phyloP scores from a whole-genome alignment of 1,140 invertebrate genomes.

The Trichomalopsis sarcophagae region DNA sequence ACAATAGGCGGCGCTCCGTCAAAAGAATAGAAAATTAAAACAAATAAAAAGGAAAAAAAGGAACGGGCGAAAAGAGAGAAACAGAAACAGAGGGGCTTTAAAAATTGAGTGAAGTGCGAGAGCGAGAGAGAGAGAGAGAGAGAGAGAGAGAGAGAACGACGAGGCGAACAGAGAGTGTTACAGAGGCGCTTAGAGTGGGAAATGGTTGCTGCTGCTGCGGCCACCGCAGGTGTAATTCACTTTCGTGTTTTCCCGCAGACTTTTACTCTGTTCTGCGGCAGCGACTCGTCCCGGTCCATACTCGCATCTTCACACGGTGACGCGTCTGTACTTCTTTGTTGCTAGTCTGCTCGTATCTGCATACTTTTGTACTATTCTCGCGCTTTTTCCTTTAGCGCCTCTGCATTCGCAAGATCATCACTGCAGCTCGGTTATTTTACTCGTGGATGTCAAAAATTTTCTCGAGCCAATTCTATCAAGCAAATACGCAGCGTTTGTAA shows the following conservation, averaged over 20 bases:
- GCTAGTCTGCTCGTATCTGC: too few species aligned
- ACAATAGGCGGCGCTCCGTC: neutral
- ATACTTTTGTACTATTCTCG: too few species aligned
- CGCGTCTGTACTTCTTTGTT: neutral
- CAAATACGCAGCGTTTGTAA: too few species aligned
- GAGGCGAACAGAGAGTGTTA: neutral
- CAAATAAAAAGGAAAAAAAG: neutral
- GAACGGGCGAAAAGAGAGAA: neutral
- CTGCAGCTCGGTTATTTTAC: too few species aligned
- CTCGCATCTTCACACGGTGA: neutral
- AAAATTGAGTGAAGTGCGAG: neutral
- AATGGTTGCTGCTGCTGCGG: neutral
- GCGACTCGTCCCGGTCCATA: neutral
- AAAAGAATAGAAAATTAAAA: slow-evolving; percentile 3
- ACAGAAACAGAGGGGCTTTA: neutral
- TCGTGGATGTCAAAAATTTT: too few species aligned
- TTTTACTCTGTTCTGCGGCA: slow-evolving; percentile 8
- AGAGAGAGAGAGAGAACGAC: neutral
- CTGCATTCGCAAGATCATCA: too few species aligned
- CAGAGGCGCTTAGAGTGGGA: neutral
- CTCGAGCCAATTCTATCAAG: too few species aligned
- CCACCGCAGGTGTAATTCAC: slow-evolving; percentile 12
- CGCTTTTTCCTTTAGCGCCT: too few species aligned
- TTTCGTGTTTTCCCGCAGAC: slow-evolving; percentile 12
- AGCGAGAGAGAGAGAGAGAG: neutral